Conservation (phyloP, 2,797 vertebrate species). For the Cheirogaleus major region DNA sequence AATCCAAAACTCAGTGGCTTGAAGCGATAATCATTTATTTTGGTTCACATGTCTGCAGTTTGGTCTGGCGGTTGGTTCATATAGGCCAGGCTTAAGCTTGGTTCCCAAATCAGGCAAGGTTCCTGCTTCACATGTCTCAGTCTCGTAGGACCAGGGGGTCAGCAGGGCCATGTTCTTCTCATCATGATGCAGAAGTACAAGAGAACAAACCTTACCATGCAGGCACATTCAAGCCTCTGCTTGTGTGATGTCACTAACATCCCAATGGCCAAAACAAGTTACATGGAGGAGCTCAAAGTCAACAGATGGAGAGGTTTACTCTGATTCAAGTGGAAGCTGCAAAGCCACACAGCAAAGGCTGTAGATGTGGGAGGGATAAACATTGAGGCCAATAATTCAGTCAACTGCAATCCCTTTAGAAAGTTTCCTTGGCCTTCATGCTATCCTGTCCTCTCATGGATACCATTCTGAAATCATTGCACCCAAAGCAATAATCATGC, state of each 20-base stretch:
- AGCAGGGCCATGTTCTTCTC: not conserved
- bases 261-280: not conserved
- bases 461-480: not conserved
- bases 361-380: not conserved
- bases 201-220: not conserved
- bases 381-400: not conserved
- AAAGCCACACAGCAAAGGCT: not conserved
- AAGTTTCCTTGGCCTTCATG: not conserved
- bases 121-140: not conserved
- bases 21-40: not conserved
- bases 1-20: not conserved
- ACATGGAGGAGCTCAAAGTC: not conserved
- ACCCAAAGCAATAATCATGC: not conserved
- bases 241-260: not conserved
- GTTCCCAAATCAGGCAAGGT: not conserved
- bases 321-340: not conserved
- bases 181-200: not conserved
- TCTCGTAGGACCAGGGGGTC: not conserved
- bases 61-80: not conserved
- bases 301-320: not conserved
- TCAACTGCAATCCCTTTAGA: not conserved
- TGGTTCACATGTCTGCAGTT: not conserved
- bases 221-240: not conserved
- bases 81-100: not conserved
- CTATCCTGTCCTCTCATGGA: not conserved